Evolutionary conservation across 2,113 vertebrate genomes (phyloP), one percentile per base, ranked within the genome.

Genomic region (Tor tambroides): DNA sequence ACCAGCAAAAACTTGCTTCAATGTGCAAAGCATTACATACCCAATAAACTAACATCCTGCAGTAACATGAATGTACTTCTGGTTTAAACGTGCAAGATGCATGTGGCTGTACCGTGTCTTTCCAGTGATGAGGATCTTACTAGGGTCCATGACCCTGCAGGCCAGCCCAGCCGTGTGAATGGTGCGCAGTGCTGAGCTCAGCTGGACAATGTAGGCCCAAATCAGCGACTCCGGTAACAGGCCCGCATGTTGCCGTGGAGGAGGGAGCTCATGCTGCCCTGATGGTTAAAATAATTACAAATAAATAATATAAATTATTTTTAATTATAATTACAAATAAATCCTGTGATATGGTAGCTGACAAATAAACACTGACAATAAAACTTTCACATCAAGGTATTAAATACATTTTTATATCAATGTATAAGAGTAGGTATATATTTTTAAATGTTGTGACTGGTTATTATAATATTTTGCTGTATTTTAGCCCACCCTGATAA

Each of bases 121-220:
- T 91, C 98, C 97, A 14, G 97, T 98, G 91, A 99, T 97, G 86
- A 99, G 95, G 95, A 99, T 99, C 93, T 99, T 99, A 56, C 97
- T 99, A 92, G 98, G 98, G 92, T 99, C 98, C 98, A 99, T 99
- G 86, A 99, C 97, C 61, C 98, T 96, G 92, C 98, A 99, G 0
- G 98, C 98, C 88, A 99, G 93, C 59, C 98, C 98, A 6, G 98
- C 98, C 2, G 98, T 99, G 91, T 99, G 98, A 92, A 99, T 97
- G 91, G 97, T 98, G 35, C 98, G 95, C 87, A 99, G 89, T 0
- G 98, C 98, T 2, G 98, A 99, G 90, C 98, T 99, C n/a, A 99
- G 95, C 88, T 99, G 98, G 86, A 99, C 98, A 4, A 99, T 97
- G 83, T 99, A 99, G 0, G 98, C 98, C 98, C 98, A 99, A 91